Evolutionary conservation across 1,140 invertebrate genomes (phyloP), one percentile per base, ranked within the genome.

Genomic region (Cotesia chilonis): DNA sequence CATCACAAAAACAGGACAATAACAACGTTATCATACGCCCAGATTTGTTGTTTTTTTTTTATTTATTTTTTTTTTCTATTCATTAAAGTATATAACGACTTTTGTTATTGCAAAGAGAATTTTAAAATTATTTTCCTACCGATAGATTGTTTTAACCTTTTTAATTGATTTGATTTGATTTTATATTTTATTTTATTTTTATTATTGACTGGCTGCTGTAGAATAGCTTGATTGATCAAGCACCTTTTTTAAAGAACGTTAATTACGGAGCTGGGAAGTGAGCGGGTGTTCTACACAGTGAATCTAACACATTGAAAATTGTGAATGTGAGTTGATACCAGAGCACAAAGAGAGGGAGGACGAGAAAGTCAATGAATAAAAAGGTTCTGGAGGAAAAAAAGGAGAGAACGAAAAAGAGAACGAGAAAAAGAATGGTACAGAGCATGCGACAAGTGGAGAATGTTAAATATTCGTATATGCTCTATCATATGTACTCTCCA

Each of bases 361-460:
- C 28, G 66, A 36, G 66, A 65, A 65, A 28, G 51, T 38, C 17
- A 60, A 38, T 55, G 35, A 70, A 35, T 41, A 70, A 55, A 66
- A 61, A 55, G 47, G 20, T 17, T 17, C 28, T 5, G 55, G 51
- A 47, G 9, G 17, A 20, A 12, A 4, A 52, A 12, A 28, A 66
- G 37, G 61, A 35, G 55, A 64, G 71, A 14, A 17, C 12, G 6
- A 67, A 14, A 10, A 54, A 57, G 38, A 64, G 41, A 64, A 47
- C 2, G 35, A 51, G 1, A 5, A 59, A 75, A 36, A 37, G 14
- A 41, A 14, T 5, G 12, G 47, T 41, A 20, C 5, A 17, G 54
- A 57, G n/a, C 17, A 57, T 28, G 6, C 41, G 20, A 38, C 10
- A 37, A 37, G 51, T 70, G 17, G 55, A 9, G 12, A 36, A 60